Percentiles rank a stretch among this genome's conserved stretches.
Conservation (phyloP, 2,888 invertebrate species). For the Escarpia spicata region DNA sequence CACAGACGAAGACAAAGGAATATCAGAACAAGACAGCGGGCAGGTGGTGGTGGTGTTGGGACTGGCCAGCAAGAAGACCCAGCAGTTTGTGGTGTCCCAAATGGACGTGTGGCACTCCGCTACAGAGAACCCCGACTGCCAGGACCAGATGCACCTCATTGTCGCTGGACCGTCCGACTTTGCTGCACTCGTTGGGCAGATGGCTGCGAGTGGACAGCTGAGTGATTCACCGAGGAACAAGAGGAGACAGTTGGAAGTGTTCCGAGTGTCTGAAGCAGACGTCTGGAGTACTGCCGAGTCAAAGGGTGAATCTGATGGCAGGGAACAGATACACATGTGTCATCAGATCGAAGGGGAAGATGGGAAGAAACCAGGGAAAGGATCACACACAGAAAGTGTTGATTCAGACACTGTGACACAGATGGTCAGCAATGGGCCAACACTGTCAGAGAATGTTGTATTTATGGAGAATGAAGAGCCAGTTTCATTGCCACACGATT, state of each 20-base stretch:
- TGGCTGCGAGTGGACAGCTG: slow-evolving; percentile 3
- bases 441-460: neutral
- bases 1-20: neutral
- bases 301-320: neutral
- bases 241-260: neutral
- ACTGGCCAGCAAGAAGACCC: neutral
- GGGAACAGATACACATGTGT: neutral
- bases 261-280: neutral
- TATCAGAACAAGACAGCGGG: neutral
- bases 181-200: neutral
- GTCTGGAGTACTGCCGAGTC: neutral
- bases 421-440: neutral
- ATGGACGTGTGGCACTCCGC: neutral
- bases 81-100: neutral
- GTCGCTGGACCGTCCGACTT: neutral
- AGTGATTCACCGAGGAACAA: neutral
- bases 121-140: neutral
- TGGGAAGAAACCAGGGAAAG: neutral
- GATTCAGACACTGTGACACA: neutral
- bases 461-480: neutral
- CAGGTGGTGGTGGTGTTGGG: neutral
- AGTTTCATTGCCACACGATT: neutral
- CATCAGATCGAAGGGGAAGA: neutral
- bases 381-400: neutral
- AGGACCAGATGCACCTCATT: slow-evolving; percentile 10